Percentiles rank a stretch among this genome's conserved stretches.
Conservation (phyloP, 2,797 vertebrate genomes). For the Euthynnus affinis region DNA sequence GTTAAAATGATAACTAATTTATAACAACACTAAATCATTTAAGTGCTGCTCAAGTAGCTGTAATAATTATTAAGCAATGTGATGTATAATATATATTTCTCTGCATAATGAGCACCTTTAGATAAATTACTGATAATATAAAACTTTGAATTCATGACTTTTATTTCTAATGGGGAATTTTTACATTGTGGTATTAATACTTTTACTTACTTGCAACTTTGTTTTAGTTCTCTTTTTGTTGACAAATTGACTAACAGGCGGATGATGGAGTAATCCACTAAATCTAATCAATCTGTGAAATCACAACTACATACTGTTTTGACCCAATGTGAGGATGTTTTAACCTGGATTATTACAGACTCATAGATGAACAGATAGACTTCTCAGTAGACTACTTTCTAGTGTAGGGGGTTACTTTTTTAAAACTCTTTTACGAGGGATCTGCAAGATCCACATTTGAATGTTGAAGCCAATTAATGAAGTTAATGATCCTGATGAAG, state of each 20-base stretch:
- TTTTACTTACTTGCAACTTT: slow-evolving; percentile 2
- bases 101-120: neutral
- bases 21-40: neutral
- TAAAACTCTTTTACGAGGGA: too few species aligned
- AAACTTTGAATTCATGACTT: neutral
- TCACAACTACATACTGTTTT: neutral
- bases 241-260: neutral
- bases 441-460: too few species aligned
- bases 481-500: too few species aligned
- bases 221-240: neutral
- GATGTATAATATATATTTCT: neutral
- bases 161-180: neutral
- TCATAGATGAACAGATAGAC: neutral
- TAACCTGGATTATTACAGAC: neutral
- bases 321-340: too few species aligned
- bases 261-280: neutral
- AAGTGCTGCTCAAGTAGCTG: neutral
- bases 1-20: too few species aligned
- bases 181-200: neutral
- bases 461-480: too few species aligned
- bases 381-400: neutral
- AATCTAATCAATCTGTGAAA: neutral
- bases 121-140: too few species aligned
- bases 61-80: neutral
- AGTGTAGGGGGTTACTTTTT: too few species aligned